phyloP scores from a whole-genome alignment of 2,113 vertebrate species.

The Paedocypris sp. region DNA sequence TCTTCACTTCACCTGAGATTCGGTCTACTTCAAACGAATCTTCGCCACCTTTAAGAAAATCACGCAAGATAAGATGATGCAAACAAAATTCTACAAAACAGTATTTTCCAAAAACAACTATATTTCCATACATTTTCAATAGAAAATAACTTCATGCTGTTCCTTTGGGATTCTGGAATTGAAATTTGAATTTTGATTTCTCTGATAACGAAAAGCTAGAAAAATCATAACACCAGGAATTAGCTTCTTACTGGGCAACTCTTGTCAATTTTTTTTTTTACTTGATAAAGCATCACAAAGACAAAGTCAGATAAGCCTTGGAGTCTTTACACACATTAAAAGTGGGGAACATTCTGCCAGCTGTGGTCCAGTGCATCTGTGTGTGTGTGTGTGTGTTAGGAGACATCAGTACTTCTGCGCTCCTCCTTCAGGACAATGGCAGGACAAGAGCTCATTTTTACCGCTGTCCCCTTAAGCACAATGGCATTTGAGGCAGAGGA shows the following conservation, averaged over 20 bases:
- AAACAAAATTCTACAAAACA: background rate
- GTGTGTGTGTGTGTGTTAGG: background rate
- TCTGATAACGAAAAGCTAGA: too few species aligned
- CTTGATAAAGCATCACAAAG: background rate
- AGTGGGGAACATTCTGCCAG: conserved; percentile 24
- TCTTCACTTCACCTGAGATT: conserved; percentile 63
- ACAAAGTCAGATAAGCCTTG: conserved; percentile 14
- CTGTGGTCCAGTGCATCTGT: conserved; percentile 23
- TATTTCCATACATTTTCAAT: too few species aligned
- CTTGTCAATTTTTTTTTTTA: background rate
- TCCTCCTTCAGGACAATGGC: conserved; percentile 13
- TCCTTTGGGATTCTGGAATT: too few species aligned
- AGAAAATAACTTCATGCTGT: too few species aligned
- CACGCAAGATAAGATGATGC: background rate
- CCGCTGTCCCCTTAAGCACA: conserved; percentile 15
- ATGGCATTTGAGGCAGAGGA: background rate
- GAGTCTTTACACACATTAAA: conserved; percentile 16
- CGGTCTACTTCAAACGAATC: conserved; percentile 70
- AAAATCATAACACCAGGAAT: too few species aligned
- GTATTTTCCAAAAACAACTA: too few species aligned
- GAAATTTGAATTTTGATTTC: too few species aligned
- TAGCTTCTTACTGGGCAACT: too few species aligned
- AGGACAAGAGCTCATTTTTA: conserved; percentile 31
- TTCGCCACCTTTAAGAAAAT: conserved; percentile 57
- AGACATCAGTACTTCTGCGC: background rate